Percentiles rank a stretch among this genome's conserved stretches.
Conservation (phyloP, 2,797 vertebrate species). For the Momotus momota region DNA sequence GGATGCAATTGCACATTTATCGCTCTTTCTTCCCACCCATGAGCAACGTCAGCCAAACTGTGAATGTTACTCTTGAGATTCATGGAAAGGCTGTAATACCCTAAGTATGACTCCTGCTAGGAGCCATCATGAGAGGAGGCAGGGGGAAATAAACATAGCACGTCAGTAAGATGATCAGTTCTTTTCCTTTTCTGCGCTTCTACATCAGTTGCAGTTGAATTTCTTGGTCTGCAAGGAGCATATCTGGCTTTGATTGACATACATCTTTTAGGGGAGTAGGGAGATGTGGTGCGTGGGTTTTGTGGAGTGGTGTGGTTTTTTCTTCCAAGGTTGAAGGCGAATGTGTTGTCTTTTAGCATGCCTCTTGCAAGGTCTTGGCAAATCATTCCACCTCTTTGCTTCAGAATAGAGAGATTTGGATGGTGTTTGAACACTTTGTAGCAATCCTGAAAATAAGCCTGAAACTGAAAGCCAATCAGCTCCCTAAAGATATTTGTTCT, state of each 20-base stretch:
- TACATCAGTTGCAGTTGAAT: not conserved
- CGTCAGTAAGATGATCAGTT: not conserved
- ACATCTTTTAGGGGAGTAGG: not conserved
- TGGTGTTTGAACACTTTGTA: not conserved
- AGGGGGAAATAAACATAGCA: not conserved
- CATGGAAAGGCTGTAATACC: not conserved
- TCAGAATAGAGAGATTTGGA: not conserved
- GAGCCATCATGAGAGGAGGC: not conserved
- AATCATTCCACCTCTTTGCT: not conserved
- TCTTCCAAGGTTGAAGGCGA: not conserved
- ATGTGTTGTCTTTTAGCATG: not conserved
- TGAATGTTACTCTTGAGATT: not conserved
- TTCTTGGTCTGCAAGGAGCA: not conserved
- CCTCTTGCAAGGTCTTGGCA: not conserved
- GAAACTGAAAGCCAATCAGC: not conserved
- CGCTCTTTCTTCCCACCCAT: not conserved
- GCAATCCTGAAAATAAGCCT: not conserved
- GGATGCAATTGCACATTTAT: not conserved
- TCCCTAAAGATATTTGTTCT: not conserved
- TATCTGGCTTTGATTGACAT: not conserved
- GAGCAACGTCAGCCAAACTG: conserved; percentile 19
- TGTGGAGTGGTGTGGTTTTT: not conserved
- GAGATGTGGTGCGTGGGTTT: not conserved
- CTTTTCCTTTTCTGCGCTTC: not conserved
- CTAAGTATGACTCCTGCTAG: not conserved